phyloP scores from a whole-genome alignment of 35 echinoderm and acorn worm species.

The Ptychodera flava region DNA sequence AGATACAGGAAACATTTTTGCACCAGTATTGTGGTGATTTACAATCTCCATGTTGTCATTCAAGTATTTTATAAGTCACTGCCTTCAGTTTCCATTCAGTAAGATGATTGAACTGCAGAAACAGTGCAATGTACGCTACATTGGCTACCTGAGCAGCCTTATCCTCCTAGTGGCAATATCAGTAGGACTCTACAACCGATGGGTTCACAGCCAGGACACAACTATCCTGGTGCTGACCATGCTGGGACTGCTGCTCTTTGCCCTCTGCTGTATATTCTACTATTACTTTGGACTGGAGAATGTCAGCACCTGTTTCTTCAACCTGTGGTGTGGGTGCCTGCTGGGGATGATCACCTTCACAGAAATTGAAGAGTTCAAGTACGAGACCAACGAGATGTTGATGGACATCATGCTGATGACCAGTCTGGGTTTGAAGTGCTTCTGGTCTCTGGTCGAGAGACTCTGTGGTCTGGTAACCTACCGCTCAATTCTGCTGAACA shows the following conservation, averaged over 20 bases:
- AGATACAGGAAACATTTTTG: too few species aligned
- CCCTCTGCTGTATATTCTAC: conserved; percentile 81
- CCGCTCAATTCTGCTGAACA: conserved; percentile 51
- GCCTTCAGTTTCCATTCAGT: background rate
- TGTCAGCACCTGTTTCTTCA: conserved; percentile 55
- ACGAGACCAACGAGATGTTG: conserved; percentile 22
- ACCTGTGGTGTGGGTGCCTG: conserved; percentile 91
- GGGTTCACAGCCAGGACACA: conserved; percentile 52
- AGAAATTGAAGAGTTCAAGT: conserved; percentile 17
- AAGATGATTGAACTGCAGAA: background rate
- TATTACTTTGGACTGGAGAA: conserved; percentile 76
- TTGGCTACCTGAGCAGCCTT: conserved; percentile 45
- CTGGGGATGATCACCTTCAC: conserved; percentile 82
- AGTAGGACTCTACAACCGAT: conserved; percentile 73
- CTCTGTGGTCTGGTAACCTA: conserved; percentile 44
- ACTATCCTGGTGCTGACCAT: conserved; percentile 55
- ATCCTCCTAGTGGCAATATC: conserved; percentile 67
- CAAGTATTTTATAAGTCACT: background rate
- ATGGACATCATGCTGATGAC: conserved; percentile 48
- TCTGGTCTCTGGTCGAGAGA: conserved; percentile 59
- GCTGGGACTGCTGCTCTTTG: conserved; percentile 75
- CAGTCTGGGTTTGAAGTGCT: conserved; percentile 58
- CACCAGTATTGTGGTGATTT: too few species aligned
- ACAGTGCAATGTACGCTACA: conserved; percentile 55
- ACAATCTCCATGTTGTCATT: background rate